Evolutionary conservation across 2,888 invertebrate species (phyloP), one percentile per base, ranked within the genome.

Genomic region (Ptilodon capucinus): DNA sequence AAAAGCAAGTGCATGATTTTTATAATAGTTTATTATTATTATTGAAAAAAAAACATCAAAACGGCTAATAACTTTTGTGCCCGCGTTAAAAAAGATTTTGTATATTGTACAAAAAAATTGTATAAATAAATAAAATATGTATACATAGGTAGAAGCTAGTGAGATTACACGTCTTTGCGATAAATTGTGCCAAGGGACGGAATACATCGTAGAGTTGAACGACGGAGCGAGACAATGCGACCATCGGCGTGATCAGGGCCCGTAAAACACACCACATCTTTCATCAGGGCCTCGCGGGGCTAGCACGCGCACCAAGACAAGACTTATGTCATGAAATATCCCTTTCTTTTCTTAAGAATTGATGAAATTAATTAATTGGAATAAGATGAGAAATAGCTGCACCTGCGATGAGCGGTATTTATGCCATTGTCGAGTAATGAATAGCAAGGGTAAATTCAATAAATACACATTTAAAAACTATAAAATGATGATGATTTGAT

Each of bases 151-250:
- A 75, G 62, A 69, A 71, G 68, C 71, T 71, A 74, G 67, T 75
- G 79, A 81, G 80, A 81, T 82, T 79, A 76, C 69, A 71, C 68
- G 74, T 69, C 57, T 68, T 76, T 74, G 73, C 69, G 67, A 71
- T 68, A 64, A 71, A 64, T 75, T 79, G 82, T 82, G 84, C 81
- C 81, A 79, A 81, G 81, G 85, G 86, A 86, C 84, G 85, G 86
- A 83, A 74, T 74, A 71, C 64, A 64, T 75, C 64, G 64, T 68
- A 66, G 62, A 32, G 7, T 60, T 48, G 48, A 67, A 58, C 50
- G 56, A 59, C 56, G 57, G 55, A 57, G 59, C 64, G 48, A 51
- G 52, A 56, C 45, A 39, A 45, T 66, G 54, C 53, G 46, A 61
- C 52, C 61, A 47, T 55, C 46, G 55, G 49, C 55, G 44, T 36